Evolutionary conservation across 1,140 invertebrate genomes (phyloP), one percentile per base, ranked within the genome.

Genomic region (Anthonomus grandis): DNA sequence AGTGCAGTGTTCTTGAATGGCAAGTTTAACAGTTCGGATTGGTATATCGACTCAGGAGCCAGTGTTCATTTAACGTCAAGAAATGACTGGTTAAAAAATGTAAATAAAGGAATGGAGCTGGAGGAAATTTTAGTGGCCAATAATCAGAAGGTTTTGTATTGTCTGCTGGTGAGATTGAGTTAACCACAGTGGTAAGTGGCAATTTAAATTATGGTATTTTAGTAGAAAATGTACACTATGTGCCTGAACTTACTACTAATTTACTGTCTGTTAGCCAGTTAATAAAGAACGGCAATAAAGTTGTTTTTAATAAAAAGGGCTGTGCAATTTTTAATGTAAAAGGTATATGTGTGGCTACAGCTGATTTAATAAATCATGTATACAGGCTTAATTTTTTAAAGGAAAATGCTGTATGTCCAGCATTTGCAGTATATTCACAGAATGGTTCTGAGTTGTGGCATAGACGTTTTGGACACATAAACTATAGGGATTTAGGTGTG

Each of bases 381-480:
- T 70, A 70, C 48, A 67, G 62, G 54, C 47, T 70, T 13, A 61
- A 67, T n/a, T n/a, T n/a, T n/a, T 8, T 51, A 19, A 62, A n/a
- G n/a, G 60, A 22, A 8, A 31, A 4, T 15, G 22, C 22, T 25
- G 22, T 66, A 10, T 25, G 17, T 69, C 48, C 63, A 37, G 46
- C n/a, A n/a, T n/a, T n/a, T n/a, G n/a, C n/a, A n/a, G n/a, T n/a
- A n/a, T n/a, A n/a, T n/a, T n/a, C n/a, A 59, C 45, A 22, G 27
- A 41, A 46, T 5, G 61, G 56, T 19, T 46, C 27, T 4, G 23
- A 54, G 22, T 41, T 53, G 3, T 66, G 65, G 67, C 64, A 69
- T 56, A 42, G 58, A 10, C 15, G 64, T n/a, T 45, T 70, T 12
- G 68, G 63, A 34, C 70, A 72, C 44, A 54, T 71, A 36, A 70